Evolutionary conservation across 2,797 vertebrate species (phyloP).

Genomic region (Semotilus atromaculatus): DNA sequence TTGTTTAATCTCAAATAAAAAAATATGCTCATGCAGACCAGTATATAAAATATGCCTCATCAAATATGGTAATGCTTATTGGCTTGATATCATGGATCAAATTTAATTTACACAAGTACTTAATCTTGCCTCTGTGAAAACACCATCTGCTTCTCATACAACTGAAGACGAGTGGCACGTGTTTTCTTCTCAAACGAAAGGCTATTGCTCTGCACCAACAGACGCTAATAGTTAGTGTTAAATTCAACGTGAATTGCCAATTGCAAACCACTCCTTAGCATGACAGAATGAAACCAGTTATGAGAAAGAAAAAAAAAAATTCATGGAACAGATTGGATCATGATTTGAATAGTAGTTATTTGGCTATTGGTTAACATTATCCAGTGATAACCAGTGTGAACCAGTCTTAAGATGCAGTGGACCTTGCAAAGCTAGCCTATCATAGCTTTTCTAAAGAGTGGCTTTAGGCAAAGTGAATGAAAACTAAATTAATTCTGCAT

Average conservation of each 20-base stretch:
- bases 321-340: background rate
- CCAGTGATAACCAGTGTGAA: background rate
- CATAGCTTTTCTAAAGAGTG: background rate
- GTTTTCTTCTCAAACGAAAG: constrained; percentile 32
- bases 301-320: fast-evolving
- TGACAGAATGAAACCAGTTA: background rate
- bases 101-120: background rate
- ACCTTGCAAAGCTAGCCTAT: background rate
- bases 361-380: background rate
- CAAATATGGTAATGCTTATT: background rate
- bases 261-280: background rate
- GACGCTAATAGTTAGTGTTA: background rate
- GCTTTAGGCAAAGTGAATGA: background rate
- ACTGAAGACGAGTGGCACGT: background rate
- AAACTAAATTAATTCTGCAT: background rate
- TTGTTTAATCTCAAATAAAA: background rate
- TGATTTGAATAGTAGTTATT: background rate
- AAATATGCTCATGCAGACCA: background rate
- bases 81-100: background rate
- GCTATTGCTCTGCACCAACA: background rate
- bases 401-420: background rate
- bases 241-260: background rate
- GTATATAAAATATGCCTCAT: background rate
- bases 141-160: constrained; percentile 42
- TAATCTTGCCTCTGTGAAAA: constrained; percentile 26